These are phyloP conservation scores for Drosophila athabasca DNA, from an alignment of 1,140 invertebrate genomes.

Conservation along the genomic window DNA sequence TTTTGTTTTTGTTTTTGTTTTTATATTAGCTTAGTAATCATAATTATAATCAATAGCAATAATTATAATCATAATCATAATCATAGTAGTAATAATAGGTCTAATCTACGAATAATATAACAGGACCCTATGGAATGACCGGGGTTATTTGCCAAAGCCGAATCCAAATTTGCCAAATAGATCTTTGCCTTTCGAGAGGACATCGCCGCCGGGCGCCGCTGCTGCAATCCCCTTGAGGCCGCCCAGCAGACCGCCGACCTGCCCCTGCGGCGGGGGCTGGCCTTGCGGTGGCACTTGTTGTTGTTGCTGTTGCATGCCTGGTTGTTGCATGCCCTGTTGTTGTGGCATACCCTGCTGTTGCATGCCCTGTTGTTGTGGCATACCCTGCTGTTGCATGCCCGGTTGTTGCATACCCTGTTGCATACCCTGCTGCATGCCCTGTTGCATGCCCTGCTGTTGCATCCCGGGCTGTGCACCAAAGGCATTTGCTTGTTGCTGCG, in stretches of 20 bases:
- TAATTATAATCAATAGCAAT: constrained; percentile 8
- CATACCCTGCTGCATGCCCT: constrained; percentile 50
- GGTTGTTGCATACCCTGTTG: constrained; percentile 72
- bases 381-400: constrained; percentile 36
- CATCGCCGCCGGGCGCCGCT: constrained; percentile 91
- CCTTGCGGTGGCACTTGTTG: constrained; percentile 83
- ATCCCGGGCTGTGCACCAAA: constrained; percentile 75
- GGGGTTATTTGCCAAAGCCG: constrained; percentile 89
- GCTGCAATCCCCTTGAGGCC: constrained; percentile 86
- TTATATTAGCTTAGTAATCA: constrained; percentile 72
- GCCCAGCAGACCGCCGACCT: constrained; percentile 78
- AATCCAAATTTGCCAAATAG: constrained; percentile 96
- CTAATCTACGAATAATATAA: constrained; percentile 82
- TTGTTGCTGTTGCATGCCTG: constrained; percentile 76
- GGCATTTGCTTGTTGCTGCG: constrained; percentile 83
- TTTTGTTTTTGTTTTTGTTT: constrained; percentile 13
- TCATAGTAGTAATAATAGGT: constrained; percentile 77
- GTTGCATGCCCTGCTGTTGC: constrained; percentile 77
- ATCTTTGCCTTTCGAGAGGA: constrained; percentile 95
- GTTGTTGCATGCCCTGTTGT: constrained; percentile 54
- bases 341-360: constrained; percentile 75
- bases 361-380: constrained; percentile 63
- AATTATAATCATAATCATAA: constrained; percentile 71
- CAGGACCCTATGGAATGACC: constrained; percentile 83
- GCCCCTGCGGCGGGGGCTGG: constrained; percentile 82